Conservation (phyloP, 1,140 invertebrate genomes). For the Drosophila varians region DNA sequence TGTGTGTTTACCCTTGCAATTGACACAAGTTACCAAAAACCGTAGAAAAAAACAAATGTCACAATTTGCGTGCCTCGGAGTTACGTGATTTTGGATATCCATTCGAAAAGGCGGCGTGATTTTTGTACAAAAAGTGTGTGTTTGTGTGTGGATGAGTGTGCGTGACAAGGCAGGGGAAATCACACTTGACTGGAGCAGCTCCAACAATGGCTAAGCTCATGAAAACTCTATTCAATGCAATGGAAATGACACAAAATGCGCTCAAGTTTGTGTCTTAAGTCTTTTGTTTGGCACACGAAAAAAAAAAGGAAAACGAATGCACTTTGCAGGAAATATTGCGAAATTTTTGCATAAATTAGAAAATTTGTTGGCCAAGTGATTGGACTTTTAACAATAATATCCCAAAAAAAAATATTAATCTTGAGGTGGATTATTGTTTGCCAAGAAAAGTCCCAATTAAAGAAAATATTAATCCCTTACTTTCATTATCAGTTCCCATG, state of each 20-base stretch:
- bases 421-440: not conserved
- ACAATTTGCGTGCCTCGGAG: constrained; percentile 59
- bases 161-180: constrained; percentile 13
- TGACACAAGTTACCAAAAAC: constrained; percentile 19
- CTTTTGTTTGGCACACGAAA: constrained; percentile 53
- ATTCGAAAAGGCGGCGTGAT: constrained; percentile 42
- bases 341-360: constrained; percentile 11
- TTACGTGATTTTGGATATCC: constrained; percentile 55
- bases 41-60: constrained; percentile 47
- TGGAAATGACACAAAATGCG: constrained; percentile 22
- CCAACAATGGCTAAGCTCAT: constrained; percentile 29
- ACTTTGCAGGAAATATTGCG: constrained; percentile 12
- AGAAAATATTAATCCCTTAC: not conserved
- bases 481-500: not conserved
- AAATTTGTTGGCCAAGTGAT: not conserved
- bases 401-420: no score
- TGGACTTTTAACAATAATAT: no score
- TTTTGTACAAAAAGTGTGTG: not conserved
- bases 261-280: constrained; percentile 64
- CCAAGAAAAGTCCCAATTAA: no score
- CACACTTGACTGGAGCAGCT: not conserved
- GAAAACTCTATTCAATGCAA: constrained; percentile 23
- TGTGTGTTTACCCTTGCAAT: constrained; percentile 39
- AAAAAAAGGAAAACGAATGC: constrained; percentile 6
- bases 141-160: constrained; percentile 25